phyloP scores from a whole-genome alignment of 2,113 vertebrate species.

The Hippopotamus amphibius region DNA sequence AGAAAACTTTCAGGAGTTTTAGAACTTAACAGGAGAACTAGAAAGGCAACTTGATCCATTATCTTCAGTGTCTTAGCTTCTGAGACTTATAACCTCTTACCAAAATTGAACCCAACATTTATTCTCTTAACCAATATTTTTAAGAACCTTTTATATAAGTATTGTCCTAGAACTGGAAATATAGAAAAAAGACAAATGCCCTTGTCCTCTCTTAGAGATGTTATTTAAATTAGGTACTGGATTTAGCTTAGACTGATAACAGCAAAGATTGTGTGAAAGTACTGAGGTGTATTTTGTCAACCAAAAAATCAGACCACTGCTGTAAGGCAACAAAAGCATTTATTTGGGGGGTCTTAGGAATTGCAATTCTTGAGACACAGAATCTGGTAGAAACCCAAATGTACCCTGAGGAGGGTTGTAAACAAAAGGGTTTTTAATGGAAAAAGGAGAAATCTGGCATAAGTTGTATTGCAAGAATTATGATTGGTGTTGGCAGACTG shows the following conservation, averaged over 20 bases:
- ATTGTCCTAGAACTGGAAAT: background rate
- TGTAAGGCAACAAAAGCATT: background rate
- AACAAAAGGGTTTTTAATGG: background rate
- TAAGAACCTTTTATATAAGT: background rate
- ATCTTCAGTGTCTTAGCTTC: background rate
- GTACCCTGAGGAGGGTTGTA: background rate
- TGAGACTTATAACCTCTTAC: background rate
- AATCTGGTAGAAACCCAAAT: background rate
- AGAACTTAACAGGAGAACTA: background rate
- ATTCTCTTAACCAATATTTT: background rate
- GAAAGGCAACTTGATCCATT: background rate
- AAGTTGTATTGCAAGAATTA: background rate
- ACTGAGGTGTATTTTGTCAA: background rate
- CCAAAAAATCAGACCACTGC: background rate
- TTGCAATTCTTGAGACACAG: background rate
- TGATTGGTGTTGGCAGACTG: background rate
- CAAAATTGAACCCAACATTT: background rate
- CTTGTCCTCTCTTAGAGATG: background rate
- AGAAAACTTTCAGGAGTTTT: constrained; percentile 13
- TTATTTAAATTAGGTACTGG: background rate
- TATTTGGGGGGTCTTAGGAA: background rate
- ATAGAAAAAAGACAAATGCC: background rate
- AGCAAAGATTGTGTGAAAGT: background rate
- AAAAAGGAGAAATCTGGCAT: background rate
- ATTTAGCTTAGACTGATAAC: background rate